phyloP scores from a whole-genome alignment of 2,888 invertebrate genomes.

The Melitaea athalia region DNA sequence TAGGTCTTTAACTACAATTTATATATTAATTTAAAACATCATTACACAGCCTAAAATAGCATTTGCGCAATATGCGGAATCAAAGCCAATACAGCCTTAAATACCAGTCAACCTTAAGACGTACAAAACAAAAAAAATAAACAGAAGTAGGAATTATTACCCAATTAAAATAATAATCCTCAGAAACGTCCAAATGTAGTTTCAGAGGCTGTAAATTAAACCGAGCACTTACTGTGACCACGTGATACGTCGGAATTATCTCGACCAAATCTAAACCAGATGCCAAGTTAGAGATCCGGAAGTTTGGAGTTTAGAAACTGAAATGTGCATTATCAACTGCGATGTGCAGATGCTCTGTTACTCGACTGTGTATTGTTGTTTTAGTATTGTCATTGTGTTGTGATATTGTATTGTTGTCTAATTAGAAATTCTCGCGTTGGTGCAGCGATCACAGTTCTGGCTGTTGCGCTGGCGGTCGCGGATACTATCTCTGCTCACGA shows the following conservation, averaged over 20 bases:
- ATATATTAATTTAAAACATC: too few species aligned
- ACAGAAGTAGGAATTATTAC: neutral
- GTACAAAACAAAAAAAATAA: too few species aligned
- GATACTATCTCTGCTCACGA: too few species aligned
- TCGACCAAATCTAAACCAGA: slow-evolving; percentile 19
- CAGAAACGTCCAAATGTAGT: neutral
- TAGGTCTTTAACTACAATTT: too few species aligned
- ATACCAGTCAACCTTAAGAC: too few species aligned
- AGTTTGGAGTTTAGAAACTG: slow-evolving; percentile 18
- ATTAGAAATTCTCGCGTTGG: too few species aligned
- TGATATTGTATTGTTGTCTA: too few species aligned
- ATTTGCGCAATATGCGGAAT: too few species aligned
- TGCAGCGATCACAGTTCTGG: too few species aligned
- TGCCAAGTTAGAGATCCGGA: slow-evolving; percentile 24
- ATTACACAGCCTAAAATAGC: too few species aligned
- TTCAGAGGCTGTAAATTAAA: neutral
- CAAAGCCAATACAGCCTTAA: too few species aligned
- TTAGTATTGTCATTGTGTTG: neutral
- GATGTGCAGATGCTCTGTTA: neutral
- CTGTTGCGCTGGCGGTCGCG: too few species aligned
- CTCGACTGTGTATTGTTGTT: neutral
- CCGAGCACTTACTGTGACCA: slow-evolving; percentile 15
- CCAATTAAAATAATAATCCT: neutral
- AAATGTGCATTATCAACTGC: slow-evolving; percentile 6
- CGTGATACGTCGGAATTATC: slow-evolving; percentile 21